These are phyloP conservation scores for Candidula unifasciata DNA, from an alignment of 2,888 invertebrate species.

Conservation along the genomic window DNA sequence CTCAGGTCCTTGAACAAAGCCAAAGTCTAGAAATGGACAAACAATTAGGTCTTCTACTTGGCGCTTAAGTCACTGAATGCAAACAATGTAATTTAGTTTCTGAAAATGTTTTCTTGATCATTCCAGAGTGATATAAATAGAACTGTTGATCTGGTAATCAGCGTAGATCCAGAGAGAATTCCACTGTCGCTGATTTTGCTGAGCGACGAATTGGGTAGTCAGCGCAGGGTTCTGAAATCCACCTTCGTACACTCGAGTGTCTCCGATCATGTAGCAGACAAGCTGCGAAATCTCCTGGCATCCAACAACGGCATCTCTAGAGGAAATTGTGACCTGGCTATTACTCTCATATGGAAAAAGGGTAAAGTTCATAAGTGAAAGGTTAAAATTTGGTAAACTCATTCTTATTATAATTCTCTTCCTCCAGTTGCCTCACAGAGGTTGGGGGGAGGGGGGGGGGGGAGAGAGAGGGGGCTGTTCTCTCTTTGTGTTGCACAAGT, in stretches of 20 bases:
- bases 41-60: no score
- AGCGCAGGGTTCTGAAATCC: constrained; percentile 80
- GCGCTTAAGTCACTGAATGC: no score
- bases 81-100: not conserved
- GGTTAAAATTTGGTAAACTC: no score
- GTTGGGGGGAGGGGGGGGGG: no score
- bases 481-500: no score
- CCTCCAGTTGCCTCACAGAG: no score
- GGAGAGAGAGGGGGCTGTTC: no score
- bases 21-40: no score
- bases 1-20: no score
- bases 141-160: constrained; percentile 83
- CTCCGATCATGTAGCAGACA: constrained; percentile 73
- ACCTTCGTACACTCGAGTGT: constrained; percentile 85
- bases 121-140: constrained; percentile 4
- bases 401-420: not conserved
- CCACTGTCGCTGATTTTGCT: constrained; percentile 85
- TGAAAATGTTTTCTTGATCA: not conserved
- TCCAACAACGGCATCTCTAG: constrained; percentile 49
- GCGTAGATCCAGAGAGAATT: constrained; percentile 83
- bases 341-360: constrained; percentile 87
- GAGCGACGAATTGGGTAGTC: constrained; percentile 80
- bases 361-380: constrained; percentile 75
- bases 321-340: constrained; percentile 79
- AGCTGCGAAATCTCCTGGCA: constrained; percentile 55